phyloP scores from a whole-genome alignment of 2,797 vertebrate species.

The Scyliorhinus canicula region DNA sequence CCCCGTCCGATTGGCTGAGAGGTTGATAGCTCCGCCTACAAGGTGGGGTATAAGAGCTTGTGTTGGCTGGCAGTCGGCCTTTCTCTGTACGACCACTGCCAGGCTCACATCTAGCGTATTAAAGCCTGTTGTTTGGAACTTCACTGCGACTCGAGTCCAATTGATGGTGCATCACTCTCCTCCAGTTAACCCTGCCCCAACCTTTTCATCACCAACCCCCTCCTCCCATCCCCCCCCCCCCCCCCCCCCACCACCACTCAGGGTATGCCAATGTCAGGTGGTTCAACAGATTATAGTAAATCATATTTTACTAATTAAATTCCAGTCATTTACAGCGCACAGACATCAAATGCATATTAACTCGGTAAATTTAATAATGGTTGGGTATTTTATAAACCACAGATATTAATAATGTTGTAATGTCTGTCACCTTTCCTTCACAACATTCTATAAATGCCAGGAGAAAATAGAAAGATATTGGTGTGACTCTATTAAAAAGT shows the following conservation, averaged over 20 bases:
- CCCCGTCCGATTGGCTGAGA: too few species aligned
- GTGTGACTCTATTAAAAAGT: background rate
- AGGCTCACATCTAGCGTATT: too few species aligned
- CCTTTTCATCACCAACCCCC: too few species aligned
- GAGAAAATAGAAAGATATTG: background rate
- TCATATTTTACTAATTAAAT: background rate
- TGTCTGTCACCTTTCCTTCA: background rate
- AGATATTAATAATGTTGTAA: background rate
- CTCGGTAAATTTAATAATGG: background rate
- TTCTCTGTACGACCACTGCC: too few species aligned
- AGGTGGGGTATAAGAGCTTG: too few species aligned
- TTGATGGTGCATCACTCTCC: background rate
- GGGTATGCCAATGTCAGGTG: background rate
- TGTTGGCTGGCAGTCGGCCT: too few species aligned
- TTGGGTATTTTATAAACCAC: background rate
- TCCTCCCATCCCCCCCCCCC: too few species aligned
- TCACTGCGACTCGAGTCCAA: too few species aligned
- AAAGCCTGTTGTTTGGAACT: too few species aligned
- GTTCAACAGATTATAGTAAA: background rate
- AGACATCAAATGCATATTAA: background rate
- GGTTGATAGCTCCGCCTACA: too few species aligned
- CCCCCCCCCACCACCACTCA: background rate
- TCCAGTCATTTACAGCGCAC: background rate
- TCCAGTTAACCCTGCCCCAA: background rate
- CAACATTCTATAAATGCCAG: background rate